phyloP scores from a whole-genome alignment of 1,140 invertebrate genomes.

The Heterodera schachtii region DNA sequence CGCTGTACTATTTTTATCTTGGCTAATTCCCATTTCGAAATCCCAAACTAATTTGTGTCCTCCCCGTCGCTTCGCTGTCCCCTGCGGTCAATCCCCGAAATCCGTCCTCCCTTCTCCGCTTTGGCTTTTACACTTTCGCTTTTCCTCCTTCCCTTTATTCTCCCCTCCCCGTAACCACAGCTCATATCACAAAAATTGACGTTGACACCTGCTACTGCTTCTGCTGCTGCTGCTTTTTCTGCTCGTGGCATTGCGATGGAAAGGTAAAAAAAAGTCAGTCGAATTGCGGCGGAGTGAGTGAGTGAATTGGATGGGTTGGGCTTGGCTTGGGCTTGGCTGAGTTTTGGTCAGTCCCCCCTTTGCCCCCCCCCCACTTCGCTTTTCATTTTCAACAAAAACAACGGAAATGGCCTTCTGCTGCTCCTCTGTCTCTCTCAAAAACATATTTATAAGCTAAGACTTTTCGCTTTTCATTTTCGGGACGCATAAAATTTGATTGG shows the following conservation, averaged over 20 bases:
- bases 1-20: too few relatives aligned
- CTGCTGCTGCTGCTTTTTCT: background rate
- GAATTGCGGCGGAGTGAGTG: too few relatives aligned
- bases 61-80: too few relatives aligned
- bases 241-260: background rate
- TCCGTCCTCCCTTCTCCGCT: too few relatives aligned
- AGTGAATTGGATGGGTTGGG: too few relatives aligned
- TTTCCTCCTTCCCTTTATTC: background rate
- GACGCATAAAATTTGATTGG: background rate
- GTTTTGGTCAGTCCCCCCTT: background rate
- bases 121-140: too few relatives aligned
- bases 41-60: too few relatives aligned
- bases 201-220: conserved; percentile 1
- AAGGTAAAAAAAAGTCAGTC: background rate
- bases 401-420: background rate
- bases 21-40: too few relatives aligned
- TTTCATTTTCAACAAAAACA: background rate
- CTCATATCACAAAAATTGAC: conserved; percentile 9
- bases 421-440: background rate
- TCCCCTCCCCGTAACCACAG: background rate
- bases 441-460: background rate
- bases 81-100: background rate
- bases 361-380: background rate
- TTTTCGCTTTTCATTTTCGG: background rate
- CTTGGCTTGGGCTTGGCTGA: background rate